phyloP scores from a whole-genome alignment of 2,888 invertebrate species.

The Entomobrya proxima region DNA sequence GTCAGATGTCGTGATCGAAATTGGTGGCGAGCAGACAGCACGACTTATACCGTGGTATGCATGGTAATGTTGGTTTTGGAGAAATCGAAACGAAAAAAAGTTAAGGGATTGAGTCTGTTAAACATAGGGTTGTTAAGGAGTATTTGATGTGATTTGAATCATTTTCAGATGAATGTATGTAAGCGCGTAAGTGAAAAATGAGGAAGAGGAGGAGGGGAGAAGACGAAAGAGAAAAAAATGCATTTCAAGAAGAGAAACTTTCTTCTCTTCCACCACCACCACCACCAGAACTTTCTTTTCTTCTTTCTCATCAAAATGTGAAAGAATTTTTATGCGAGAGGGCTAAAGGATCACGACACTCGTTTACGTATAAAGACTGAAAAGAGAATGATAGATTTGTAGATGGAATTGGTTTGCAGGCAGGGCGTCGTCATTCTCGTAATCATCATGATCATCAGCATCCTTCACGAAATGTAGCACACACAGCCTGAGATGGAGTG shows the following conservation, averaged over 20 bases:
- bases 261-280: no score
- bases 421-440: constrained; percentile 31
- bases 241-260: not conserved
- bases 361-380: not conserved
- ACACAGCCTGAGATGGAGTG: not conserved
- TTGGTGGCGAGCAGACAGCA: not conserved
- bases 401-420: constrained; percentile 13
- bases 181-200: not conserved
- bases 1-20: constrained; percentile 9
- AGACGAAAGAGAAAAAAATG: not conserved
- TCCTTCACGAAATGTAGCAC: not conserved
- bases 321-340: no score
- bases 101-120: not conserved
- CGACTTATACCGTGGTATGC: not conserved
- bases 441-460: no score
- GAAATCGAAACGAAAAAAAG: not conserved
- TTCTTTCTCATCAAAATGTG: not conserved
- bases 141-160: not conserved
- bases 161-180: not conserved
- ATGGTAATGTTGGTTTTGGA: not conserved
- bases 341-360: not conserved
- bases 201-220: not conserved
- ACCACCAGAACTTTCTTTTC: not conserved
- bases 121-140: not conserved
- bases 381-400: not conserved